A percentile compares a stretch with the other conserved stretches of the same genome.
Conservation (phyloP, 2,797 vertebrate genomes). For the Prionace glauca region DNA sequence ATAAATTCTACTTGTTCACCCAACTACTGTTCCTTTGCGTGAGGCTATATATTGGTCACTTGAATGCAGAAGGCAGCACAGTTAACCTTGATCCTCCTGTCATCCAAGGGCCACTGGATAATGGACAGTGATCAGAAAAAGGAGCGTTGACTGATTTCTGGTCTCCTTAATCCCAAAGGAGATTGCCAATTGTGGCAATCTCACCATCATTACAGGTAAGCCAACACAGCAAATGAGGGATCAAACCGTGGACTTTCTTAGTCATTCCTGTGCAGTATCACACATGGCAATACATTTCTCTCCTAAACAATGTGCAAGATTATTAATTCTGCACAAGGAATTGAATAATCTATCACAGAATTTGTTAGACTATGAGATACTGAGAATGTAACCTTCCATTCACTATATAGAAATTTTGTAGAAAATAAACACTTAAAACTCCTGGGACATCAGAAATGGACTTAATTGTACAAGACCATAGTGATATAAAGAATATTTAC, state of each 20-base stretch:
- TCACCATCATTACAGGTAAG: background rate
- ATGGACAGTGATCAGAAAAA: background rate
- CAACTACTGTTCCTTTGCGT: background rate
- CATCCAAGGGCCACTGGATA: background rate
- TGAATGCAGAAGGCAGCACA: background rate
- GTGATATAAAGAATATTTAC: background rate
- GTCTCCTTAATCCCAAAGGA: background rate
- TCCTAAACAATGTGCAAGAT: background rate
- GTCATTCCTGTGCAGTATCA: background rate
- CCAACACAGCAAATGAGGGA: background rate
- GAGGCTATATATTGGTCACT: background rate
- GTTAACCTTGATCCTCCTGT: background rate
- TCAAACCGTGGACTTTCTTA: background rate
- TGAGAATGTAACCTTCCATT: background rate
- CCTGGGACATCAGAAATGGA: background rate
- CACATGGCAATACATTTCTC: background rate
- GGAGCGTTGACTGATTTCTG: background rate
- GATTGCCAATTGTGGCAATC: background rate
- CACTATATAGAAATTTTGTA: background rate
- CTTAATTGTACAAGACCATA: background rate
- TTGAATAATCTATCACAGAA: background rate
- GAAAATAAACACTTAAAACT: background rate
- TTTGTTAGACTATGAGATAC: background rate
- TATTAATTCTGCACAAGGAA: background rate
- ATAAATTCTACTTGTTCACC: background rate